These are phyloP conservation scores for Heliangelus exortis DNA, from an alignment of 2,797 vertebrate species.

Conservation along the genomic window DNA sequence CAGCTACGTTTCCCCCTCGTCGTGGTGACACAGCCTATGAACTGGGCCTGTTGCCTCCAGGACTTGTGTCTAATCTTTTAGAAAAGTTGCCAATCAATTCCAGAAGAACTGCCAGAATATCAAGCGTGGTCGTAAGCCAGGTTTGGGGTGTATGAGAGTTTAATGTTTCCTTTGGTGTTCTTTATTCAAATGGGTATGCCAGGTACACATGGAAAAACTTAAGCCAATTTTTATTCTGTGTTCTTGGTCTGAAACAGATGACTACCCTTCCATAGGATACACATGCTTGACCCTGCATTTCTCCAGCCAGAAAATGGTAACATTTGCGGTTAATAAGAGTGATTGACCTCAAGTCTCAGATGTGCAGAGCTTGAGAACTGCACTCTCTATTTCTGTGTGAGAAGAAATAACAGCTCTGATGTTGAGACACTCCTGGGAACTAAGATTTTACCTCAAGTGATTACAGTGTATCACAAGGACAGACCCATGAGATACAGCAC, in stretches of 20 bases:
- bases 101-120: constrained; percentile 1
- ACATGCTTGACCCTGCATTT: background rate
- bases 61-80: background rate
- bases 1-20: background rate
- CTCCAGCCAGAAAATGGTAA: constrained; percentile 18
- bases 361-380: background rate
- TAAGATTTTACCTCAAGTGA: constrained; percentile 3
- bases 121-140: background rate
- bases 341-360: constrained; percentile 27
- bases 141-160: background rate
- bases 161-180: constrained; percentile 24
- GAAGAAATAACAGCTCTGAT: constrained; percentile 22
- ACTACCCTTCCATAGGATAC: background rate
- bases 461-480: background rate
- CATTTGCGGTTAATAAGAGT: constrained; percentile 11
- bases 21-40: background rate
- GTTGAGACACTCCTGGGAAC: background rate
- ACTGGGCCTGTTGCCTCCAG: background rate
- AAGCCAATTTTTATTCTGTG: constrained; percentile 19
- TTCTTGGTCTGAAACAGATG: constrained; percentile 25
- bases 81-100: constrained; percentile 27
- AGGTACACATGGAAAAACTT: constrained; percentile 53
- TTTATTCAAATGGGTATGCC: constrained; percentile 14
- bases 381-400: background rate
- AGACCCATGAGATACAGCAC: background rate